phyloP scores from a whole-genome alignment of 2,113 vertebrate genomes.

The Tupaia chinensis region DNA sequence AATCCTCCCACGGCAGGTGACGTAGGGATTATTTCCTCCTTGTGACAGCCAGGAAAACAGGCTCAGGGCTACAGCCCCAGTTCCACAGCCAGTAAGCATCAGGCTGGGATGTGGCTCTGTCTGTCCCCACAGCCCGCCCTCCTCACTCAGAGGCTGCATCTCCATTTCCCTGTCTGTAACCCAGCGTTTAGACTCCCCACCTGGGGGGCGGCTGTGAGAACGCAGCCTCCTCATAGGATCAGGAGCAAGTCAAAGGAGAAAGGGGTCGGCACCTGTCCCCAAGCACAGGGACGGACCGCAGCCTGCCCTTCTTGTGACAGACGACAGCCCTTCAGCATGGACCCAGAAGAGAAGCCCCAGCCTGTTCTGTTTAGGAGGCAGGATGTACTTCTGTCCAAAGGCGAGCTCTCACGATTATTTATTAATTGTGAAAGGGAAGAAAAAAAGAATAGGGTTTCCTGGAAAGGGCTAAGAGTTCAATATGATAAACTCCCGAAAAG shows the following conservation, averaged over 20 bases:
- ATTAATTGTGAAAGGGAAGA: conserved; percentile 77
- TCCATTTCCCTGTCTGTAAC: background rate
- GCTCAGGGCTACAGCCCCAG: rapidly evolving
- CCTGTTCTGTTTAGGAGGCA: conserved; percentile 27
- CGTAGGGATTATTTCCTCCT: background rate
- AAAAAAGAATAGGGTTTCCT: conserved; percentile 79
- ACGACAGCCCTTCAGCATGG: background rate
- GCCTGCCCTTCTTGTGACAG: background rate
- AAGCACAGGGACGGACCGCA: rapidly evolving
- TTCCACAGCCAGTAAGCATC: background rate
- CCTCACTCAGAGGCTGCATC: background rate
- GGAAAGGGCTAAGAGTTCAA: conserved; percentile 82
- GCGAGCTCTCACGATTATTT: conserved; percentile 73
- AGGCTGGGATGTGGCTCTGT: background rate
- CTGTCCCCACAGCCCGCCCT: background rate
- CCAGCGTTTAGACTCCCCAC: background rate
- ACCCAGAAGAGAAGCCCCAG: background rate
- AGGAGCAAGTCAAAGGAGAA: background rate
- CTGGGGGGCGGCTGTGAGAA: background rate
- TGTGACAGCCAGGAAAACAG: background rate
- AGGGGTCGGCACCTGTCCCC: rapidly evolving
- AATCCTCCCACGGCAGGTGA: rapidly evolving
- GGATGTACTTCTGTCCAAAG: conserved; percentile 70
- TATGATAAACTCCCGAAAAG: conserved; percentile 81
- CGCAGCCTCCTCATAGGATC: background rate